These are phyloP conservation scores for Cuculus canorus DNA, from an alignment of 2,797 vertebrate genomes.

Conservation along the genomic window DNA sequence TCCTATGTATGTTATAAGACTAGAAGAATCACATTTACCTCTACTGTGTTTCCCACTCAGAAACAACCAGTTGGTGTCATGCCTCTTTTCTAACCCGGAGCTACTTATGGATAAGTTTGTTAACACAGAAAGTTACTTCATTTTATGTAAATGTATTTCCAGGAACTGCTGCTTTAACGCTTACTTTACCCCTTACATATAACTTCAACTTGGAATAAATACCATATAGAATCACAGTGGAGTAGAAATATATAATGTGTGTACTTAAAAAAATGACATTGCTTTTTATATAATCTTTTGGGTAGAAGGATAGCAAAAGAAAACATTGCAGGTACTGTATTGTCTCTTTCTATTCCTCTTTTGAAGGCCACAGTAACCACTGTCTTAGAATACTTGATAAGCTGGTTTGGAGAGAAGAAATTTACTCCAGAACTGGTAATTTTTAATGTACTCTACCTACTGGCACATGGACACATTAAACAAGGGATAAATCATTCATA, in stretches of 20 bases:
- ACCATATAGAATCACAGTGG: neutral
- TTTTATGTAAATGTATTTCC: neutral
- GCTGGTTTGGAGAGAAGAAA: conserved; percentile 90
- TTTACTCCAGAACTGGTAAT: conserved; percentile 87
- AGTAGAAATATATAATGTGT: neutral
- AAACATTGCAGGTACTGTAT: neutral
- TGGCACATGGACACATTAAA: neutral
- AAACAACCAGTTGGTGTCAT: neutral
- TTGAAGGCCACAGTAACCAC: conserved; percentile 87
- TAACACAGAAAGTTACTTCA: neutral
- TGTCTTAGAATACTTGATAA: conserved; percentile 89
- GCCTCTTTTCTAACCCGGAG: neutral
- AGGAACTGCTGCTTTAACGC: neutral
- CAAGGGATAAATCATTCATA: neutral
- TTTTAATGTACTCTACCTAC: conserved; percentile 52
- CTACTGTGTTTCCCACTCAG: neutral
- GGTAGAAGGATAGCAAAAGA: neutral
- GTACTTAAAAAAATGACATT: neutral
- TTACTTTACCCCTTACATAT: neutral
- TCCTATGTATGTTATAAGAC: neutral
- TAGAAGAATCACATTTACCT: neutral
- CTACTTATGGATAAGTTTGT: neutral
- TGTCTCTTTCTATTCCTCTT: neutral
- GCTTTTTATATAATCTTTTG: neutral
- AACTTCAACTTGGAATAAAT: neutral